phyloP scores from a whole-genome alignment of 2,888 invertebrate genomes.

The Eupithecia subumbrata region DNA sequence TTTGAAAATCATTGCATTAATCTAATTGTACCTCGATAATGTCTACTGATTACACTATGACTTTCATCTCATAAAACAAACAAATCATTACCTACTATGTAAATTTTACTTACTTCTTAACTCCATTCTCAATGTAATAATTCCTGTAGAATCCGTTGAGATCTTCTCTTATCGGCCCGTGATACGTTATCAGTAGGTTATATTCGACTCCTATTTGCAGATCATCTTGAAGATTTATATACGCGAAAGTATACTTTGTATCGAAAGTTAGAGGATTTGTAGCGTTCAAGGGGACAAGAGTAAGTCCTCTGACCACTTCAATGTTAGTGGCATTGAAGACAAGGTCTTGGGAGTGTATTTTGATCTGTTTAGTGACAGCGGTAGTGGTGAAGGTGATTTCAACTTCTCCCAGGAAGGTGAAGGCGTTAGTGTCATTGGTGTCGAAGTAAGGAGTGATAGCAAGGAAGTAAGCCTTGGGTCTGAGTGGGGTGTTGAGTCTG shows the following conservation, averaged over 20 bases:
- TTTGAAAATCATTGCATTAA: no score
- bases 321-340: constrained; percentile 58
- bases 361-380: constrained; percentile 62
- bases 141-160: constrained; percentile 86
- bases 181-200: constrained; percentile 78
- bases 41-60: background rate
- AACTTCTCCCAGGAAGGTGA: constrained; percentile 79
- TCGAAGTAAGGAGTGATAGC: constrained; percentile 80
- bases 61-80: background rate
- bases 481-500: constrained; percentile 70
- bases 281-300: constrained; percentile 49
- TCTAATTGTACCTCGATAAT: background rate
- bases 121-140: constrained; percentile 78
- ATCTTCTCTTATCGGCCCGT: constrained; percentile 81
- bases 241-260: constrained; percentile 73
- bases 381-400: constrained; percentile 66
- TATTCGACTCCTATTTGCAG: constrained; percentile 71
- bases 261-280: constrained; percentile 63
- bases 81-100: background rate
- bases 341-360: constrained; percentile 71
- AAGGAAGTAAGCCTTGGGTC: constrained; percentile 82
- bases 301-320: constrained; percentile 52
- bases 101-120: constrained; percentile 76
- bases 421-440: constrained; percentile 64
- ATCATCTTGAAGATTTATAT: constrained; percentile 69